Conservation (phyloP, 2,888 invertebrate species). For the Aporophyla lueneburgensis region DNA sequence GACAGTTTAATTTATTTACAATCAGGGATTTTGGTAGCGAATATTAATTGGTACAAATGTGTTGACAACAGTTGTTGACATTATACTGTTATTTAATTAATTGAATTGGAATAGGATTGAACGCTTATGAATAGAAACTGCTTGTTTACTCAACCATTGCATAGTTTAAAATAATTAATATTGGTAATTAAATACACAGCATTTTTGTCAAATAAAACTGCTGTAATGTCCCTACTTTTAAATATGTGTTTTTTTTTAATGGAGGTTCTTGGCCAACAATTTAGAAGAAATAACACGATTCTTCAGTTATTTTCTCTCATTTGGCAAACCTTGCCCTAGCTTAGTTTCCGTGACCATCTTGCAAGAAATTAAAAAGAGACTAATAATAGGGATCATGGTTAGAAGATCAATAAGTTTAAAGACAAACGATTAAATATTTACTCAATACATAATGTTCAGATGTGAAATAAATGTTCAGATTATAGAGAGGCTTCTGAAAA, state of each 20-base stretch:
- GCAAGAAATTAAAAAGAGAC: too few relatives aligned
- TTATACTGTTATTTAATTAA: conserved; percentile 33
- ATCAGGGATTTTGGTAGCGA: conserved; percentile 38
- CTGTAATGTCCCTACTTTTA: background rate
- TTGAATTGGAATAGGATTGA: conserved; percentile 25
- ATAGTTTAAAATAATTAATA: conserved; percentile 11
- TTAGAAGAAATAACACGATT: background rate
- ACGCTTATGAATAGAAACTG: conserved; percentile 4
- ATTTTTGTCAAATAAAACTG: background rate
- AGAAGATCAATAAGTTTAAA: too few relatives aligned
- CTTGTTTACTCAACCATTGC: background rate
- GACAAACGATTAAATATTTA: background rate
- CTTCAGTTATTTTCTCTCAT: background rate
- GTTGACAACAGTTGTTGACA: conserved; percentile 37
- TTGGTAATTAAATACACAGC: background rate
- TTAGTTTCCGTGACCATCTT: background rate
- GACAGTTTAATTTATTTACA: conserved; percentile 48
- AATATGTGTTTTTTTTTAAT: background rate
- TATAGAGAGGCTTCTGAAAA: background rate
- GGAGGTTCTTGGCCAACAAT: too few relatives aligned
- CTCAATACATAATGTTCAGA: too few relatives aligned
- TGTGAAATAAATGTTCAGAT: too few relatives aligned
- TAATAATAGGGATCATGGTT: background rate
- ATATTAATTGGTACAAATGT: conserved; percentile 54
- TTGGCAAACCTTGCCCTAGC: background rate